These are phyloP conservation scores for Phrynocephalus guinanensis DNA, from an alignment of 2,797 vertebrate species.

Conservation along the genomic window DNA sequence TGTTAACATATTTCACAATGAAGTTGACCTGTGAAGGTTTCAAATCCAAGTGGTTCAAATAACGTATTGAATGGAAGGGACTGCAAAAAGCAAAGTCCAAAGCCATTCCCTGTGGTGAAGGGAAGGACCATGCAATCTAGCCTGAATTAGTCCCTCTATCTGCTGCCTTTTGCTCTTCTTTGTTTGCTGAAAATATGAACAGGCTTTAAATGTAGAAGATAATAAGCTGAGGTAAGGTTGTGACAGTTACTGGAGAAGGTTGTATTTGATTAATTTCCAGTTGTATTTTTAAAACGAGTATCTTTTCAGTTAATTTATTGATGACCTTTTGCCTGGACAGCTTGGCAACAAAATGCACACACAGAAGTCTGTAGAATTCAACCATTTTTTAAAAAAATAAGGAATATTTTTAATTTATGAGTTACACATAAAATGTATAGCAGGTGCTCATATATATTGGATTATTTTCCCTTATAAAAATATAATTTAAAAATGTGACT, in stretches of 20 bases:
- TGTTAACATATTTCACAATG: no score
- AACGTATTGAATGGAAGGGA: no score
- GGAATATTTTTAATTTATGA: slow-evolving; percentile 74
- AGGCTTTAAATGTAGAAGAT: neutral
- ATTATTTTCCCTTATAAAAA: slow-evolving; percentile 70
- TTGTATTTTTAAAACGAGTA: neutral
- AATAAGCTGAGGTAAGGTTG: accelerated
- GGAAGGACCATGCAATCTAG: no score
- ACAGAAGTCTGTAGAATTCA: slow-evolving; percentile 50
- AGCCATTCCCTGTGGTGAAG: no score
- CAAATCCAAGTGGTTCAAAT: no score
- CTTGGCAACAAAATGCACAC: slow-evolving; percentile 56
- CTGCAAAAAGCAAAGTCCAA: no score
- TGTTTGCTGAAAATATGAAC: slow-evolving; percentile 43
- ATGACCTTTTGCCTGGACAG: slow-evolving; percentile 60
- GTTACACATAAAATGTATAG: slow-evolving; percentile 59
- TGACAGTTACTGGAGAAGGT: slow-evolving; percentile 26
- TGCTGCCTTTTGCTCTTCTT: neutral
- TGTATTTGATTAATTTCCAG: slow-evolving; percentile 30
- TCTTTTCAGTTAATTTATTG: slow-evolving; percentile 62
- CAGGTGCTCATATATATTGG: slow-evolving; percentile 63
- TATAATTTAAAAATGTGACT: slow-evolving; percentile 71
- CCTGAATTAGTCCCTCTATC: no score
- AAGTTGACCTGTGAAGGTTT: no score
- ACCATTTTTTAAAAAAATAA: slow-evolving; percentile 50